These are phyloP conservation scores for Troides oblongomaculatus DNA, from an alignment of 2,888 invertebrate species.

Conservation along the genomic window DNA sequence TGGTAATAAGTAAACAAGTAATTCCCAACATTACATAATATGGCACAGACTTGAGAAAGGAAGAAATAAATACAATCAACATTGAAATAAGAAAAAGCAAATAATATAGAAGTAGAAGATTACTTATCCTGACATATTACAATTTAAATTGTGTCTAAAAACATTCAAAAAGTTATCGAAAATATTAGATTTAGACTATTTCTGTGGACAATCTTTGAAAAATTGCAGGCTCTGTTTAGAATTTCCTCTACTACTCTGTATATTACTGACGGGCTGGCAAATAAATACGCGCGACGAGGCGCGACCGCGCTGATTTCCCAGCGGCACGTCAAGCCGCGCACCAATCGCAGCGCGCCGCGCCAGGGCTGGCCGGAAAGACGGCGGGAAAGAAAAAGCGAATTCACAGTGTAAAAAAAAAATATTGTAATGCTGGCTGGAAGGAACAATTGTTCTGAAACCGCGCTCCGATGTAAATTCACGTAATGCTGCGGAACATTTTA, in stretches of 20 bases:
- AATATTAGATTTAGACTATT: too few species aligned
- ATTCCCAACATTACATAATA: too few species aligned
- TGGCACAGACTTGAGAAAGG: too few species aligned
- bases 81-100: too few species aligned
- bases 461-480: slow-evolving; percentile 12
- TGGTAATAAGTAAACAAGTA: too few species aligned
- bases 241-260: slow-evolving; percentile 34
- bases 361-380: slow-evolving; percentile 31
- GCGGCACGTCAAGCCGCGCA: slow-evolving; percentile 50
- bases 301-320: slow-evolving; percentile 64
- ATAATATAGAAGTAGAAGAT: too few species aligned
- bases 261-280: slow-evolving; percentile 34
- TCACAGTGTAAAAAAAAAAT: slow-evolving; percentile 16
- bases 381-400: slow-evolving; percentile 22
- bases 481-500: slow-evolving; percentile 2
- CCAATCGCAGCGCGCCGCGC: slow-evolving; percentile 51
- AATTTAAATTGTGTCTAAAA: too few species aligned
- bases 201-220: too few species aligned
- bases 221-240: neutral
- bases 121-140: too few species aligned
- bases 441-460: slow-evolving; percentile 22
- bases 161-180: too few species aligned
- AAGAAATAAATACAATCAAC: too few species aligned
- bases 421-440: slow-evolving; percentile 15
- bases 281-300: slow-evolving; percentile 43